Percentiles rank a stretch among this genome's conserved stretches.
Conservation (phyloP, 2,797 vertebrate species). For the Lacerta bilineata region DNA sequence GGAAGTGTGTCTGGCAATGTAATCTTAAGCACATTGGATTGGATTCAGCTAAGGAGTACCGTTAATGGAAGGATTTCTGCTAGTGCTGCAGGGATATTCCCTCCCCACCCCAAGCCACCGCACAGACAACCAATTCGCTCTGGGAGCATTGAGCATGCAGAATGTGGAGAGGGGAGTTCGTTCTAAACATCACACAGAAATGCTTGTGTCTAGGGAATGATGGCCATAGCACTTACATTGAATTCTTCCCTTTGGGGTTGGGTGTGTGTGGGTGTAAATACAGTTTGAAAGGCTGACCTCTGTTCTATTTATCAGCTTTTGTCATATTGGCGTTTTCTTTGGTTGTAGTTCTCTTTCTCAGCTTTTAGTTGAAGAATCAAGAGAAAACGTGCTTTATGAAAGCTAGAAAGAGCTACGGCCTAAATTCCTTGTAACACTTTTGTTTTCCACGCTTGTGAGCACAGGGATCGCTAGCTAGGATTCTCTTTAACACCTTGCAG, state of each 20-base stretch:
- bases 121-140: too few species aligned
- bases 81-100: too few species aligned
- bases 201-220: too few species aligned
- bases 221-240: too few species aligned
- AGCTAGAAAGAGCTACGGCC: neutral
- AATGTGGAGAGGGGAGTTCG: too few species aligned
- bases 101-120: too few species aligned
- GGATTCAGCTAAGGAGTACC: too few species aligned
- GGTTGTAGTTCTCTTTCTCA: neutral
- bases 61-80: too few species aligned
- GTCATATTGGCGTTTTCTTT: neutral
- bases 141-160: too few species aligned
- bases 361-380: neutral
- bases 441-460: conserved; percentile 2
- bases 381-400: neutral
- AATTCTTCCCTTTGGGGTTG: neutral
- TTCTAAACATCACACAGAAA: too few species aligned
- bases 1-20: neutral
- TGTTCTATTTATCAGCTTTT: neutral
- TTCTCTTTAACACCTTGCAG: neutral
- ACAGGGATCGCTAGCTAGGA: neutral
- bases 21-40: neutral
- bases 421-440: neutral
- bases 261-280: neutral
- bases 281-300: neutral